Evolutionary conservation across 2,888 invertebrate genomes (phyloP), one percentile per base, ranked within the genome.

Genomic region (Tiliacea citrago): DNA sequence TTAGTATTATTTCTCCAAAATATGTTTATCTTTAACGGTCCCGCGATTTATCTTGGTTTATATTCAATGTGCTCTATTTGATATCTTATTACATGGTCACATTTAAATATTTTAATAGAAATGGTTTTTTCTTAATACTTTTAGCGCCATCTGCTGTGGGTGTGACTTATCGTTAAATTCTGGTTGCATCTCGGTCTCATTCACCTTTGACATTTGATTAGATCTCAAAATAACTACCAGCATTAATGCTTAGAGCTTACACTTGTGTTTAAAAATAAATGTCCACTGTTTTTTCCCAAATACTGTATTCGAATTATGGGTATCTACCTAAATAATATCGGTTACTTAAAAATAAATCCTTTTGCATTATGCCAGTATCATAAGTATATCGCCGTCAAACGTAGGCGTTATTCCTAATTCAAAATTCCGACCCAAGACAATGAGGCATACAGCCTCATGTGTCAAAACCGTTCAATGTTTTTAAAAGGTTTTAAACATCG

Each of bases 391-490:
- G 49, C 60, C 68, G 68, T 69, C 79, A 62, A 77, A 61, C 77
- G 88, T 83, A 78, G 87, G 88, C 74, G 88, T 85, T 78, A 75
- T 79, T 84, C 78, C 75, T 77, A 73, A 87, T 83, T 84, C 85
- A 81, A 87, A 89, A 90, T 87, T 81, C 83, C 85, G 83, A 73
- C 71, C 90, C 85, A 91, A 92, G 91, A 93, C 92, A 92, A 91
- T 90, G 82, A 77, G 75, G 86, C 89, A 87, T 86, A 89, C 90
- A 89, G 89, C 90, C 92, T 93, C 94, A 94, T 94, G 92, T 94
- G 94, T 95, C 95, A 96, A 94, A 94, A 92, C 89, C 88, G 91
- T 90, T 94, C 94, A 93, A 93, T 93, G 93, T 94, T 94, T 93
- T 92, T 92, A 93, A 95, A 89, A 95, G 93, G 93, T 93, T 92